These are phyloP conservation scores for Myotis vivesi DNA, from an alignment of 2,797 vertebrate species.

Conservation along the genomic window DNA sequence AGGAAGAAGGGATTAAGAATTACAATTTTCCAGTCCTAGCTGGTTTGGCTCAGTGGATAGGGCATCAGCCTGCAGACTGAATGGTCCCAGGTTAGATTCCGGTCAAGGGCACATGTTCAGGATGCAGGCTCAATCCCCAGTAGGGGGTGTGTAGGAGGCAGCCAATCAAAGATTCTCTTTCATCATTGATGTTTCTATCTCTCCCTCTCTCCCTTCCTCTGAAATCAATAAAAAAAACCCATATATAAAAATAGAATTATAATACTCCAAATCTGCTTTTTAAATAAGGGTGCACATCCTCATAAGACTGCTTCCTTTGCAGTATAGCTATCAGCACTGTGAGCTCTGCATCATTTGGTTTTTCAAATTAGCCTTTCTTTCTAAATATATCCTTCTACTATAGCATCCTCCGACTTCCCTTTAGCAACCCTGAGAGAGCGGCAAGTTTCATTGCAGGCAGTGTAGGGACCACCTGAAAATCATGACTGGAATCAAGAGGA, in stretches of 20 bases:
- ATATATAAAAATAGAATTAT: background rate
- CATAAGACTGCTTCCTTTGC: background rate
- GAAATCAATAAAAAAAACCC: background rate
- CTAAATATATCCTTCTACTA: background rate
- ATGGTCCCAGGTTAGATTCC: background rate
- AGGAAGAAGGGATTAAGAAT: background rate
- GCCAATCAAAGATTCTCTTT: too few relatives aligned
- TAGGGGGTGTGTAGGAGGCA: background rate
- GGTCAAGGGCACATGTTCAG: background rate
- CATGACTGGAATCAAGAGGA: background rate
- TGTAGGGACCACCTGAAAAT: background rate
- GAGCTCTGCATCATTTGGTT: background rate
- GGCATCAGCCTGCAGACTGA: background rate
- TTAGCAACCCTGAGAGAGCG: background rate
- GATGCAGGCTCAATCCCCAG: background rate
- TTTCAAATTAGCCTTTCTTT: background rate
- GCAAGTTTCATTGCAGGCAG: background rate
- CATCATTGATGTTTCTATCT: too few relatives aligned
- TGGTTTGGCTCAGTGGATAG: background rate
- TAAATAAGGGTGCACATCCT: background rate
- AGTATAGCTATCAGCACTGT: background rate
- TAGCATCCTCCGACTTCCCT: background rate
- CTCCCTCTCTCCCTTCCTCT: too few relatives aligned
- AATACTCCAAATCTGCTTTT: background rate
- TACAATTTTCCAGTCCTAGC: background rate